Evolutionary conservation across 2,797 vertebrate genomes (phyloP).

Genomic region (Pagetopsis macropterus): DNA sequence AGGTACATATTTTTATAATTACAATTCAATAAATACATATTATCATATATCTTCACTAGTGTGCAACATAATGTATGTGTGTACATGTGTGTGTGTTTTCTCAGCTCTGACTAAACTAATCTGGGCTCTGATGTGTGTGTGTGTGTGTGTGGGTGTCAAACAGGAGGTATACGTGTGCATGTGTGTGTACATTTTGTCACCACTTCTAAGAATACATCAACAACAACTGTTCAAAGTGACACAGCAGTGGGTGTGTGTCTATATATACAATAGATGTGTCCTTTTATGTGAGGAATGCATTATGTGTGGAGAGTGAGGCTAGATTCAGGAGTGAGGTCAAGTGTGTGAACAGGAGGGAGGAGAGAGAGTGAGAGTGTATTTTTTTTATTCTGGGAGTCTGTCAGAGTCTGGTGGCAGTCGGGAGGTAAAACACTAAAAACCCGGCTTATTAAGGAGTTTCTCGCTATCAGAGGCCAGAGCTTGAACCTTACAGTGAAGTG

Average conservation of each 20-base stretch:
- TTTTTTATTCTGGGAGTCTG: constrained; percentile 57
- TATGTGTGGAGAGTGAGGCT: constrained; percentile 27
- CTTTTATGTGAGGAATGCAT: not conserved
- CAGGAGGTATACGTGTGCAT: constrained; percentile 47
- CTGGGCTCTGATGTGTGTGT: constrained; percentile 34
- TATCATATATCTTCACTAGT: not conserved
- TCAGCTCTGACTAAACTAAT: constrained; percentile 57
- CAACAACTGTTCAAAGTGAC: constrained; percentile 74
- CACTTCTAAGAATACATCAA: constrained; percentile 74
- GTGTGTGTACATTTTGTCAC: constrained; percentile 66
- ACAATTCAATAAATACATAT: no score
- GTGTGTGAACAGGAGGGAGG: constrained; percentile 59
- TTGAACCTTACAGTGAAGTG: not conserved
- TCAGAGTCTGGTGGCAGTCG: constrained; percentile 56
- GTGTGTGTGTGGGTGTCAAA: constrained; percentile 57
- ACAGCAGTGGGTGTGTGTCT: constrained; percentile 41
- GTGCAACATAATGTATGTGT: not conserved
- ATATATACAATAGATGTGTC: not conserved
- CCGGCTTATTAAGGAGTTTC: constrained; percentile 7
- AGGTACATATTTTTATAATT: not conserved
- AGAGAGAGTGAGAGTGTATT: constrained; percentile 48
- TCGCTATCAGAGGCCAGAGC: not conserved
- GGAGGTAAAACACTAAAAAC: constrained; percentile 35
- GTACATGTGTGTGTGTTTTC: constrained; percentile 26
- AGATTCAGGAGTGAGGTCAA: constrained; percentile 66